Base-by-base conservation (phyloP, 64 coral and sea anemone species). In the Pocillopora damicornis region DNA sequence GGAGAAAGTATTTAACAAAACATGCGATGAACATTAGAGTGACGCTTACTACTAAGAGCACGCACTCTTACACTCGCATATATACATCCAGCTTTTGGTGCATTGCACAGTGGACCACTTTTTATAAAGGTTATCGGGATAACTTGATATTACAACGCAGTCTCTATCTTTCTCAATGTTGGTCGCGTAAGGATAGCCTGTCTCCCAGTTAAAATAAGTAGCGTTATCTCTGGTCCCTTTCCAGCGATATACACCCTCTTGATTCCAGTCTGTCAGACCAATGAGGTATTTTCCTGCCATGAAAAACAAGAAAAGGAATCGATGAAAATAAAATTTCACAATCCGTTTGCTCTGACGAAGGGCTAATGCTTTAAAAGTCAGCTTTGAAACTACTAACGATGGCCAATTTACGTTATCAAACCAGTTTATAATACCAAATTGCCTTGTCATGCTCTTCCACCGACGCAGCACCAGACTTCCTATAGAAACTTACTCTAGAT, bases 161-260 rank as follows among this genome's bases (percentile, higher is more conserved):
- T 71, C 67, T 71, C 67, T 71, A 71, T 71, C n/a, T 18, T 77
- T 0, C 75, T 77, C 42, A 77, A 77, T 60, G 58, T 60, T 79
- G 9, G 14, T 34, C 25, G 22, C 58, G 0, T 61, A 20, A 8
- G 67, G 67, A 23, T 30, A 71, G 8, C 67, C 59, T 30, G 57
- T 2, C 38, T 26, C 17, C 77, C 77, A 71, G 67, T 71, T 71
- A 23, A 71, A 30, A 71, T 23, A 79, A 20, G 57, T 79, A 11
- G 56, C 77, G 18, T 61, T 25, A 18, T 79, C 57, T 9, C 0
- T 14, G 13, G 13, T 26, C 3, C 58, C 57, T 15, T 34, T 60
- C 77, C 77, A 79, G 0, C 58, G n/a, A 59, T 79, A 79, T 2
- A 57, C 57, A 25, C 77, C 77, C 26, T 79, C 77, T 1, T 12